These are phyloP conservation scores for Spisula solida DNA, from an alignment of 2,888 invertebrate genomes.

Conservation along the genomic window DNA sequence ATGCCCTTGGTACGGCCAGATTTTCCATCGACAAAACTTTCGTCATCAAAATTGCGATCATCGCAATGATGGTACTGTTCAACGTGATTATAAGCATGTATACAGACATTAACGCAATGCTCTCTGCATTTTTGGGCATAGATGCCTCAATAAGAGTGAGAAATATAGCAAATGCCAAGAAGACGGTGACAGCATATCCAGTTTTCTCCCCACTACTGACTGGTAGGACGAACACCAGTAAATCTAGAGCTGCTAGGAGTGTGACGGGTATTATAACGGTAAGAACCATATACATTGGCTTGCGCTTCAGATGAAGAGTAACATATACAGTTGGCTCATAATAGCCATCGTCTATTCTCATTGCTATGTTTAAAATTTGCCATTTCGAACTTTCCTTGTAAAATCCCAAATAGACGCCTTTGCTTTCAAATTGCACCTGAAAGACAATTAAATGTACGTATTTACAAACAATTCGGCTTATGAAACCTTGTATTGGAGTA, in stretches of 20 bases:
- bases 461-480: no score
- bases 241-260: slow-evolving; percentile 26
- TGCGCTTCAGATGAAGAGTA: slow-evolving; percentile 31
- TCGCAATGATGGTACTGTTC: slow-evolving; percentile 39
- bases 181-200: slow-evolving; percentile 56
- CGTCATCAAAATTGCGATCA: slow-evolving; percentile 1
- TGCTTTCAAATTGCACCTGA: background rate
- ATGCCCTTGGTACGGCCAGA: background rate
- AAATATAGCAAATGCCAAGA: no score
- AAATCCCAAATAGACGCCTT: background rate
- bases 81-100: slow-evolving; percentile 47
- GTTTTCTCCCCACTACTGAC: slow-evolving; percentile 49
- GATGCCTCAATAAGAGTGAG: no score
- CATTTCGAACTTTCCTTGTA: slow-evolving; percentile 41
- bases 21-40: background rate
- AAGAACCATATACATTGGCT: slow-evolving; percentile 45
- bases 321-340: slow-evolving; percentile 15
- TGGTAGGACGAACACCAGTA: no score
- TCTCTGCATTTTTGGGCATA: no score
- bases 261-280: slow-evolving; percentile 33
- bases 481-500: no score
- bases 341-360: background rate
- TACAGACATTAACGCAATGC: no score
- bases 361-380: slow-evolving; percentile 23
- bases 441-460: no score